Evolutionary conservation across 2,113 vertebrate genomes (phyloP).

Genomic region (Scytalopus superciliaris): DNA sequence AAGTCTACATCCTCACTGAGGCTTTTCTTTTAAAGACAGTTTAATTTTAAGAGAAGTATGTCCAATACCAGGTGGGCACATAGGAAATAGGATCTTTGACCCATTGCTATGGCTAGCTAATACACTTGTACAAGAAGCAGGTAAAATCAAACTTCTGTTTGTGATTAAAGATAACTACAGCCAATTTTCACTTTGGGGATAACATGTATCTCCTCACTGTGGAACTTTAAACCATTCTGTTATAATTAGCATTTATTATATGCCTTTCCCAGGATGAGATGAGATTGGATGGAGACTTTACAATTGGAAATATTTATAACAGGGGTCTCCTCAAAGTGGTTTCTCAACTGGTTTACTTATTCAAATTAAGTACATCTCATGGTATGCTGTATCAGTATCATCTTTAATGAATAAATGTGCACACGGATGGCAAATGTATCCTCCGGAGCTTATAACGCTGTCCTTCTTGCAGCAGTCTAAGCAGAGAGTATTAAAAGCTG

Average conservation of each 20-base stretch:
- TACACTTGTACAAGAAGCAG: background rate
- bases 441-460: background rate
- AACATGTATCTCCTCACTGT: background rate
- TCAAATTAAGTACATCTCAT: background rate
- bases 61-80: background rate
- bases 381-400: background rate
- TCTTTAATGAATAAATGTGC: background rate
- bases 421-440: background rate
- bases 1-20: background rate
- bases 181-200: background rate
- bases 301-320: background rate
- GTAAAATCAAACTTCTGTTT: background rate
- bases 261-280: background rate
- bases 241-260: background rate
- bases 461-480: background rate
- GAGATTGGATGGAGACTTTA: background rate
- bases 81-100: background rate
- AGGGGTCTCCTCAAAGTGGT: background rate
- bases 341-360: background rate
- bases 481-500: background rate
- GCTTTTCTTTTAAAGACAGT: background rate
- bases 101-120: background rate
- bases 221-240: background rate
- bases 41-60: background rate
- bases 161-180: background rate